Evolutionary conservation across 92 coral and sea anemone genomes (phyloP).

Genomic region (Siderastrea radians): DNA sequence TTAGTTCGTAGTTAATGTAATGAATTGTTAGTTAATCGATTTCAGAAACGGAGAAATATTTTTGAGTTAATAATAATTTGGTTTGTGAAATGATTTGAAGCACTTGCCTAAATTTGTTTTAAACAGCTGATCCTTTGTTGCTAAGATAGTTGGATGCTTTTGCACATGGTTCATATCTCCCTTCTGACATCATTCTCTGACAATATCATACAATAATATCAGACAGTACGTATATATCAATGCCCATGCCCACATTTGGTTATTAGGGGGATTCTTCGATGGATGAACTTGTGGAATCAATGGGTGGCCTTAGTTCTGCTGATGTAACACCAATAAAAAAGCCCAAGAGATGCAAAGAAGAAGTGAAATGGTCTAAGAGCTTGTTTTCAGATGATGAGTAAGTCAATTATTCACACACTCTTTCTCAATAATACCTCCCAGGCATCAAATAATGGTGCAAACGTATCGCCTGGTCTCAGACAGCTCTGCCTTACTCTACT

Average conservation of each 20-base stretch:
- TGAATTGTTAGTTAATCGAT: too few relatives aligned
- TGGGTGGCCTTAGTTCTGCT: conserved; percentile 45
- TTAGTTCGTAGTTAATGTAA: too few relatives aligned
- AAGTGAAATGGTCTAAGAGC: conserved; percentile 15
- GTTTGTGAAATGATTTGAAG: conserved; percentile 8
- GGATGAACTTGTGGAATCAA: conserved; percentile 13
- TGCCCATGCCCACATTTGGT: conserved; percentile 18
- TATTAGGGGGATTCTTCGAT: conserved; percentile 24
- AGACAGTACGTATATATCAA: conserved; percentile 19
- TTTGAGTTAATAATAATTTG: too few relatives aligned
- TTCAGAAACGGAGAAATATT: too few relatives aligned
- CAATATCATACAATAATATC: conserved; percentile 13
- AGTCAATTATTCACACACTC: conserved; percentile 20
- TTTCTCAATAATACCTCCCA: too few relatives aligned
- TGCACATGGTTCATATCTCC: conserved; percentile 16
- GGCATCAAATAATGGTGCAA: too few relatives aligned
- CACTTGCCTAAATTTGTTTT: conserved; percentile 12
- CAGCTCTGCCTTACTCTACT: conserved; percentile 26
- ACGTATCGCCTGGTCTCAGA: too few relatives aligned
- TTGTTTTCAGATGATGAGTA: conserved; percentile 41
- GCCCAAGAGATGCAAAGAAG: conserved; percentile 23
- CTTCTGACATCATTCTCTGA: conserved; percentile 10
- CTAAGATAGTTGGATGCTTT: conserved; percentile 17
- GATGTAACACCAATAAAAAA: conserved; percentile 37
- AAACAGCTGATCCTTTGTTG: conserved; percentile 13